Conservation (phyloP, 2,888 invertebrate species). For the Coronaproctus castanopsis region DNA sequence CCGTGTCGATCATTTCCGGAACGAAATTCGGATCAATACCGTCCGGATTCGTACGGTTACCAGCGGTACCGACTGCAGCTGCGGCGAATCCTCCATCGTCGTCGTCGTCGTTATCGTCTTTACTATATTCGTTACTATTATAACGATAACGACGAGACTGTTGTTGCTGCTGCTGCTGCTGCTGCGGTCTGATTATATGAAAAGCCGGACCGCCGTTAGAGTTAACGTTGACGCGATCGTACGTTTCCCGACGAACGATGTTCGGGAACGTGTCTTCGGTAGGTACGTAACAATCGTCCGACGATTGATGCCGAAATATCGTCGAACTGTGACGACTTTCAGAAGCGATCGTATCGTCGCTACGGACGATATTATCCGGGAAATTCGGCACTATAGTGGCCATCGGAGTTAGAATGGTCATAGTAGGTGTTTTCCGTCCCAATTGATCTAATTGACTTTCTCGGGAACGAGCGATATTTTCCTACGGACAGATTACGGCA, state of each 20-base stretch:
- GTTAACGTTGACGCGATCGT: neutral
- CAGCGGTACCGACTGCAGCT: too few species aligned
- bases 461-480: conserved; percentile 54
- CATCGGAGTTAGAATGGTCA: conserved; percentile 14
- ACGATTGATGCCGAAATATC: neutral
- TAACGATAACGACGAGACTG: neutral
- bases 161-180: neutral
- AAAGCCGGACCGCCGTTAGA: conserved; percentile 7
- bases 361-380: conserved; percentile 13
- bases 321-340: conserved; percentile 3
- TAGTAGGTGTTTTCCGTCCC: conserved; percentile 28
- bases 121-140: neutral
- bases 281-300: conserved; percentile 16
- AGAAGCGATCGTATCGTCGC: conserved; percentile 12
- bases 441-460: conserved; percentile 55
- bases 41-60: conserved; percentile 10
- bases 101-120: conserved; percentile 13
- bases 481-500: too few species aligned
- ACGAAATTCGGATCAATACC: conserved; percentile 9
- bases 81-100: conserved; percentile 18
- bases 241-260: conserved; percentile 4
- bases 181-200: neutral
- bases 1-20: conserved; percentile 42
- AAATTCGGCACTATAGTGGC: conserved; percentile 13
- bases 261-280: conserved; percentile 10